phyloP scores from a whole-genome alignment of 2,797 vertebrate species.

The Lagorchestes hirsutus region DNA sequence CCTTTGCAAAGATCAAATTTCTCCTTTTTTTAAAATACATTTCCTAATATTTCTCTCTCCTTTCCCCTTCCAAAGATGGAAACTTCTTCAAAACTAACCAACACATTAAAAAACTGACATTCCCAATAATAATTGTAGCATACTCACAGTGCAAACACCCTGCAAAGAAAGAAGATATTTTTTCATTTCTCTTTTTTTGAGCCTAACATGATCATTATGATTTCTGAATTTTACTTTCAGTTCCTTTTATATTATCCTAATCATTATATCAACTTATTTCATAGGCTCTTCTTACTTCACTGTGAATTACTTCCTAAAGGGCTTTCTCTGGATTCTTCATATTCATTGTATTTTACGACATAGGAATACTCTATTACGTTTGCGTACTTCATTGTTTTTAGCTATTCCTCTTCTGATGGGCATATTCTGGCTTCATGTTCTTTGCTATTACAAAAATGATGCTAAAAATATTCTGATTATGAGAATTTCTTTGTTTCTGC shows the following conservation, averaged over 20 bases:
- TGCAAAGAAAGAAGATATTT: neutral
- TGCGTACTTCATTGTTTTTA: neutral
- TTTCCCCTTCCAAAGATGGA: neutral
- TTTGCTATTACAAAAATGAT: neutral
- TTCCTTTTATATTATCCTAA: neutral
- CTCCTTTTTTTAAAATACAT: neutral
- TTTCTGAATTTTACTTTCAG: neutral
- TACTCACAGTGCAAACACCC: neutral
- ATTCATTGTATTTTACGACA: neutral
- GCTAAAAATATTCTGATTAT: too few species aligned
- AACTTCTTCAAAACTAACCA: neutral
- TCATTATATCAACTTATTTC: neutral
- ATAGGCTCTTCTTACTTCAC: neutral
- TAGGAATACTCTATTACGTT: neutral
- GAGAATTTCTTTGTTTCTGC: neutral
- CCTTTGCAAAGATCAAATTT: neutral
- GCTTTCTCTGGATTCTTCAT: neutral
- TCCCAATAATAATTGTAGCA: neutral
- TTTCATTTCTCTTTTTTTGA: neutral
- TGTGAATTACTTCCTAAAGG: neutral
- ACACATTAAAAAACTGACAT: neutral
- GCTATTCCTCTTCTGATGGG: neutral
- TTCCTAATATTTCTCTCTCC: neutral
- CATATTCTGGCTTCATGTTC: neutral
- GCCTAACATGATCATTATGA: neutral